Evolutionary conservation across 1,140 invertebrate genomes (phyloP).

Genomic region (Bradysia coprophila): DNA sequence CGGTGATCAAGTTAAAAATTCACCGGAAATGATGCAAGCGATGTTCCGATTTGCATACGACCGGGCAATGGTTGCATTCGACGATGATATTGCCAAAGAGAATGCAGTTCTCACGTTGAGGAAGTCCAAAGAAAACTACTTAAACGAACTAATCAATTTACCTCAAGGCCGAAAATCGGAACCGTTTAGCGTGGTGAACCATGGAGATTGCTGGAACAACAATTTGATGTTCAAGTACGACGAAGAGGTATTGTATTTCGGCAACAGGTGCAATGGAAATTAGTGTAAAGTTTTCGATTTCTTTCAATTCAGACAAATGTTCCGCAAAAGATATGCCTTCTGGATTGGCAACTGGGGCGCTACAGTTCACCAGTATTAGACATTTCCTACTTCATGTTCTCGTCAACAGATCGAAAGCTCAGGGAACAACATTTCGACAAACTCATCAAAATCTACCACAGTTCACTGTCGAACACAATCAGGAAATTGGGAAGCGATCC

Average conservation of each 20-base stretch:
- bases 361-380: slow-evolving; percentile 35
- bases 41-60: neutral
- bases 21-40: no score
- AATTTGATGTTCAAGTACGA: slow-evolving; percentile 31
- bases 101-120: no score
- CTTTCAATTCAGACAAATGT: slow-evolving; percentile 9
- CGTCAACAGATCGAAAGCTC: slow-evolving; percentile 27
- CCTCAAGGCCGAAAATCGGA: neutral
- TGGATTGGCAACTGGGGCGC: slow-evolving; percentile 35
- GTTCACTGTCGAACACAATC: slow-evolving; percentile 22
- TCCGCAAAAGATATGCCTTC: slow-evolving; percentile 22
- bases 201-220: slow-evolving; percentile 13
- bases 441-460: slow-evolving; percentile 31
- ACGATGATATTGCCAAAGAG: no score
- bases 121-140: no score
- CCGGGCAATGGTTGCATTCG: neutral
- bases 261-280: slow-evolving; percentile 3
- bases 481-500: slow-evolving; percentile 6
- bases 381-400: slow-evolving; percentile 34
- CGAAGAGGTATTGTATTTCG: slow-evolving; percentile 19
- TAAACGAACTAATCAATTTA: no score
- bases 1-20: neutral
- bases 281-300: neutral
- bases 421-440: slow-evolving; percentile 24
- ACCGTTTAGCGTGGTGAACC: slow-evolving; percentile 5